Percentiles rank a stretch among this genome's conserved stretches.
These are phyloP conservation scores for Ctenosaura bakeri DNA, from an alignment of 2,797 vertebrate genomes.

Conservation along the genomic window DNA sequence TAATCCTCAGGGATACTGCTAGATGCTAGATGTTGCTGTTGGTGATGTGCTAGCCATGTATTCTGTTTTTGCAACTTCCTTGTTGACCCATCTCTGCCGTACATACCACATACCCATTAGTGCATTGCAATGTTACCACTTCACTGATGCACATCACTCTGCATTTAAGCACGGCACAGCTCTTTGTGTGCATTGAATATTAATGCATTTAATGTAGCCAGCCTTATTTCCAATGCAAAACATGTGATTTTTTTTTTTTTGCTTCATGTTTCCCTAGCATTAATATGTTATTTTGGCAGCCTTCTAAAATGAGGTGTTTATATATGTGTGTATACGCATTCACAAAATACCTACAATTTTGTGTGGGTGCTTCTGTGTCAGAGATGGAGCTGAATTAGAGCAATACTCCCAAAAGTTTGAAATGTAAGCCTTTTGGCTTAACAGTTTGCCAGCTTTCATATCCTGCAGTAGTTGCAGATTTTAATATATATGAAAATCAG, in stretches of 20 bases:
- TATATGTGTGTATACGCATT: conserved; percentile 19
- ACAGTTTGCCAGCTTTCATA: conserved; percentile 86
- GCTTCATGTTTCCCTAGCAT: conserved; percentile 26
- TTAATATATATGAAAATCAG: conserved; percentile 99
- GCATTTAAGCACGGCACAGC: background rate
- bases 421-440: conserved; percentile 84
- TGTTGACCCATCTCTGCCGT: conserved; percentile 18
- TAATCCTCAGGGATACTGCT: background rate
- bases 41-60: background rate
- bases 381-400: conserved; percentile 79
- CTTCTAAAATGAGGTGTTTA: conserved; percentile 29
- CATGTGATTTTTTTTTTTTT: background rate
- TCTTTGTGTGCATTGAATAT: conserved; percentile 27
- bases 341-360: background rate
- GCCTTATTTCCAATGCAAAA: accelerated
- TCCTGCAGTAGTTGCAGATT: conserved; percentile 88
- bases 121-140: conserved; percentile 9
- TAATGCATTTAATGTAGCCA: background rate
- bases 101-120: background rate
- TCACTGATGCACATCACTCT: conserved; percentile 21
- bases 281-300: background rate
- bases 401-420: conserved; percentile 80
- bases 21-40: background rate
- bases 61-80: conserved; percentile 21
- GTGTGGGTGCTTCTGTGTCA: background rate